Conservation (phyloP, 1,140 invertebrate species). For the Lithobius niger region DNA sequence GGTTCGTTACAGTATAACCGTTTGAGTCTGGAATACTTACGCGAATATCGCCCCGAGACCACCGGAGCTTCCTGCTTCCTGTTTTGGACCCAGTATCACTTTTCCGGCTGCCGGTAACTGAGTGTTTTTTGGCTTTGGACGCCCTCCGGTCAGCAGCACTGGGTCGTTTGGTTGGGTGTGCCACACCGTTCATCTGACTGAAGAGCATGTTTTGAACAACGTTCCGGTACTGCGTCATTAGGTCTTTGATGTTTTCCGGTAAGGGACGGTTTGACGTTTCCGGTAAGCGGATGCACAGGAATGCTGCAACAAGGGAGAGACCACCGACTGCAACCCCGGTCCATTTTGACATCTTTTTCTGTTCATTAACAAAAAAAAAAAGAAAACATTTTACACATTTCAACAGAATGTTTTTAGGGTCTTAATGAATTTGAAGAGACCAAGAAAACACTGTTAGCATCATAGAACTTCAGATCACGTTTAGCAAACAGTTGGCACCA, state of each 20-base stretch:
- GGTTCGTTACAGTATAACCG: too few species aligned
- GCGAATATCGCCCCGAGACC: too few species aligned
- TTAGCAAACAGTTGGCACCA: too few species aligned
- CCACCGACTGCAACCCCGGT: neutral
- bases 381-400: neutral
- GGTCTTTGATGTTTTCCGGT: slow-evolving; percentile 12
- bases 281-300: slow-evolving; percentile 5
- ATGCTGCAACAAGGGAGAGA: slow-evolving; percentile 1
- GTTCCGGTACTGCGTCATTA: neutral
- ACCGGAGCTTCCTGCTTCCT: too few species aligned
- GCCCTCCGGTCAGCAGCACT: too few species aligned
- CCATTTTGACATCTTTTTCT: slow-evolving; percentile 2
- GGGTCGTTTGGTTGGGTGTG: too few species aligned
- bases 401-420: neutral
- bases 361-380: neutral
- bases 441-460: neutral
- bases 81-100: too few species aligned
- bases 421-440: neutral
- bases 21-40: too few species aligned
- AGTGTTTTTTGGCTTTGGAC: too few species aligned
- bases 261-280: slow-evolving; percentile 10
- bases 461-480: too few species aligned
- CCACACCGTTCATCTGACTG: neutral
- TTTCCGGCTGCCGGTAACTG: too few species aligned
- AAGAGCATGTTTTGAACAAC: slow-evolving; percentile 5